Conservation (phyloP, 2,888 invertebrate species). For the Ectemnius continuus region DNA sequence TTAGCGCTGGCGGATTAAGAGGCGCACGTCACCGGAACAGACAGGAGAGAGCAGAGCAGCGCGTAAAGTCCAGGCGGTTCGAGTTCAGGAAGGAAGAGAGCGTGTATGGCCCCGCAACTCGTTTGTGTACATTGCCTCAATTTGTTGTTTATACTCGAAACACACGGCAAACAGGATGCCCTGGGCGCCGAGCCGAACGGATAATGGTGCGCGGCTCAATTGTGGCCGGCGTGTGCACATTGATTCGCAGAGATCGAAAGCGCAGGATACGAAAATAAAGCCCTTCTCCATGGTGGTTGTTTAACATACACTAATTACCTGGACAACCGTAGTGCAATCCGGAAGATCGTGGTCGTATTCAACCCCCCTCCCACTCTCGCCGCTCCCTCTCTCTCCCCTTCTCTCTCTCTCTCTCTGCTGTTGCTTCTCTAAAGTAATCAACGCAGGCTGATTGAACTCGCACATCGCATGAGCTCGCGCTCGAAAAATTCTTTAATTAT, state of each 20-base stretch:
- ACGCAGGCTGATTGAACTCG: not conserved
- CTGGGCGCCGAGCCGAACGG: slow-evolving; percentile 42
- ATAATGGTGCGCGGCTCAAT: slow-evolving; percentile 57
- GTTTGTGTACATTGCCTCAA: slow-evolving; percentile 54
- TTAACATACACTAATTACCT: slow-evolving; percentile 20
- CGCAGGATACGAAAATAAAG: slow-evolving; percentile 40
- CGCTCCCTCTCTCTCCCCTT: no score
- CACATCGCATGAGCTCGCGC: not conserved
- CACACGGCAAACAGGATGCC: slow-evolving; percentile 67
- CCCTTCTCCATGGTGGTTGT: slow-evolving; percentile 3
- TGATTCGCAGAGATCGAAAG: slow-evolving; percentile 24
- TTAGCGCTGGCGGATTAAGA: not conserved
- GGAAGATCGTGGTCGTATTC: slow-evolving; percentile 14
- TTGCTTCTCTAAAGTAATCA: not conserved
- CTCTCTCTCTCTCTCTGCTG: no score
- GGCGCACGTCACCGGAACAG: no score
- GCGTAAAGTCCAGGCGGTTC: no score
- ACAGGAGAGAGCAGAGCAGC: no score
- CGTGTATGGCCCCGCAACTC: no score
- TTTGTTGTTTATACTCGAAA: slow-evolving; percentile 72
- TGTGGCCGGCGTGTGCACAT: slow-evolving; percentile 53
- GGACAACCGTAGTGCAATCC: not conserved
- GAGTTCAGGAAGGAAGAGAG: no score
- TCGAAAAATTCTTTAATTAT: slow-evolving; percentile 3
- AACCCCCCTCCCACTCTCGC: not conserved